Percentiles rank a stretch among this genome's conserved stretches.
Evolutionary conservation across 2,797 vertebrate species (phyloP).

Genomic region (Numenius phaeopus): DNA sequence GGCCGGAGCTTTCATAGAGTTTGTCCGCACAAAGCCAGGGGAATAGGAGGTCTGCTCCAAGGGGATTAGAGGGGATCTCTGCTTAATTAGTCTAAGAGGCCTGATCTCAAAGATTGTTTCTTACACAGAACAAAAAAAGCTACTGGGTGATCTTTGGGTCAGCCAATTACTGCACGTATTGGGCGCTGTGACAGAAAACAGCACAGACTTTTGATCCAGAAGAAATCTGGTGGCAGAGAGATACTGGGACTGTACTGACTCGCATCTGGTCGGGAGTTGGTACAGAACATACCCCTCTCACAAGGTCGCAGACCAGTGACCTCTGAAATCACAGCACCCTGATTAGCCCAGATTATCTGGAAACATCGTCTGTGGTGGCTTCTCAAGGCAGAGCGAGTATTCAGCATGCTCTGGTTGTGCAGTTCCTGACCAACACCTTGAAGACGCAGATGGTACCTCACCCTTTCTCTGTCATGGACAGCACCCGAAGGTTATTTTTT

Average conservation of each 20-base stretch:
- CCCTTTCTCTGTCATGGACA: background rate
- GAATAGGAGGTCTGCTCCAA: background rate
- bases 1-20: background rate
- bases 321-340: background rate
- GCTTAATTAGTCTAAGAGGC: constrained; percentile 38
- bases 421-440: background rate
- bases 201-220: background rate
- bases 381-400: background rate
- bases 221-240: background rate
- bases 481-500: background rate
- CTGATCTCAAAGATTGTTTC: constrained; percentile 34
- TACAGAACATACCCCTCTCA: background rate
- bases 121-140: background rate
- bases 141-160: background rate
- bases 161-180: background rate
- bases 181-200: background rate
- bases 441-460: background rate
- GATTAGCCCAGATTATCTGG: background rate
- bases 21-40: background rate
- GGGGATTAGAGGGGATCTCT: constrained; percentile 21
- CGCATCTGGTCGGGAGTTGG: background rate
- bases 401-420: background rate
- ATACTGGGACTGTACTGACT: background rate
- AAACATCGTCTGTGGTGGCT: background rate
- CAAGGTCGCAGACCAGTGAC: background rate